Evolutionary conservation across 2,888 invertebrate genomes (phyloP).

Genomic region (Leptopilina drosophilae): DNA sequence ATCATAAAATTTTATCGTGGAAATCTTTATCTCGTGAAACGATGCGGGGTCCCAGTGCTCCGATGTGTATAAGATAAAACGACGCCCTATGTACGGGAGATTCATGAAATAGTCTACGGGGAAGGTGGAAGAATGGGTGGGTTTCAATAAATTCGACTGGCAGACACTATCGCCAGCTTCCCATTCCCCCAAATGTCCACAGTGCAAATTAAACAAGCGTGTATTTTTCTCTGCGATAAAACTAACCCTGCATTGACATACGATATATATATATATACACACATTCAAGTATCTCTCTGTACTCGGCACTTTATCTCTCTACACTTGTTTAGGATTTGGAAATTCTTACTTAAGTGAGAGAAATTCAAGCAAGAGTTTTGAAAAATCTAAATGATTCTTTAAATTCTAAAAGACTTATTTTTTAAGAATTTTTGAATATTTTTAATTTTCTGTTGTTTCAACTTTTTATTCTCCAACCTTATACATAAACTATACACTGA

Average conservation of each 20-base stretch:
- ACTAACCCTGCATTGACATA: constrained; percentile 16
- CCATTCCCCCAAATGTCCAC: constrained; percentile 48
- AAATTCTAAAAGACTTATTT: no score
- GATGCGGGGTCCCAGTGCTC: constrained; percentile 47
- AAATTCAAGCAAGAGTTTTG: no score
- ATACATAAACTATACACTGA: no score
- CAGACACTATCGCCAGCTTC: constrained; percentile 56
- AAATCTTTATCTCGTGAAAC: constrained; percentile 35
- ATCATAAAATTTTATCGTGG: constrained; percentile 38
- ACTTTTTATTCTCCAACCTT: no score
- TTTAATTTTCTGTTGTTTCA: no score
- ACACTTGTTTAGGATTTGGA: no score
- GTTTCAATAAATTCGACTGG: constrained; percentile 62
- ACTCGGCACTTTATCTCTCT: neutral
- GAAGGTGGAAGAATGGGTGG: constrained; percentile 54
- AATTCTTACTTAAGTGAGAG: no score
- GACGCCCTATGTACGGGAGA: constrained; percentile 30
- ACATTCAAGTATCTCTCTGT: neutral
- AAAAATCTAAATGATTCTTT: no score
- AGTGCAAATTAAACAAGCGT: constrained; percentile 53
- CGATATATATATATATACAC: neutral
- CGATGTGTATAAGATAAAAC: constrained; percentile 49
- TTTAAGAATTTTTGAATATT: no score
- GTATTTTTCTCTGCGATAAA: constrained; percentile 21
- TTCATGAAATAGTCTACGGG: constrained; percentile 56